Conservation (phyloP, 1,140 invertebrate genomes). For the Neodiprion fabricii region DNA sequence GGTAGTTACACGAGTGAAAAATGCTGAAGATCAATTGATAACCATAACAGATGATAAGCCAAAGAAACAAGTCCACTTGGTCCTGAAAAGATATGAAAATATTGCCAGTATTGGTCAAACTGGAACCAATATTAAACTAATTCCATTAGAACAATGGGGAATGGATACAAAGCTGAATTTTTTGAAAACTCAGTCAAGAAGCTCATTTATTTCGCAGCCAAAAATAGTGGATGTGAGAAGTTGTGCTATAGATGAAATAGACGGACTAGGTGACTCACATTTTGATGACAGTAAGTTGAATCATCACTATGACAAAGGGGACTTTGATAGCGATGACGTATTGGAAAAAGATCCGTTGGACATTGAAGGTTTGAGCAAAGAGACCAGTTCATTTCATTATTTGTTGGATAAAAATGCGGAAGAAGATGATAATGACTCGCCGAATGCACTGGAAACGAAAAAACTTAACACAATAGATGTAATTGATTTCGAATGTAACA, state of each 20-base stretch:
- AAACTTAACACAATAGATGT: background rate
- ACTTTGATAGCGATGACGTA: background rate
- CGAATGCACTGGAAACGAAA: background rate
- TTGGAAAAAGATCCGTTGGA: conserved; percentile 11
- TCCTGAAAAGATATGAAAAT: conserved; percentile 5
- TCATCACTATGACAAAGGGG: background rate
- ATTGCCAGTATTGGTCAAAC: conserved; percentile 10
- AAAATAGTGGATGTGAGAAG: background rate
- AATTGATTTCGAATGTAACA: background rate
- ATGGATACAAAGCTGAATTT: background rate
- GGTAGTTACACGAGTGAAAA: background rate
- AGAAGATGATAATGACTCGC: background rate
- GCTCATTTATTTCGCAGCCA: background rate
- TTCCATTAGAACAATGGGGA: conserved; percentile 12
- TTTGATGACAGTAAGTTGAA: background rate
- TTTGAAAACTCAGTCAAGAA: background rate
- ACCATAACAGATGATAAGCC: background rate
- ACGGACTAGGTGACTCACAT: background rate
- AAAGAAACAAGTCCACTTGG: conserved; percentile 15
- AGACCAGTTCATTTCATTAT: background rate
- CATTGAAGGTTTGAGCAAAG: conserved; percentile 1
- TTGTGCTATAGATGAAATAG: background rate
- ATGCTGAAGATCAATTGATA: background rate
- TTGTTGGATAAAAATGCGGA: background rate
- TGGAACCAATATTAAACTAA: conserved; percentile 14